Percentiles rank a stretch among this genome's conserved stretches.
Evolutionary conservation across 2,888 invertebrate species (phyloP).

Genomic region (Rhagium mordax): DNA sequence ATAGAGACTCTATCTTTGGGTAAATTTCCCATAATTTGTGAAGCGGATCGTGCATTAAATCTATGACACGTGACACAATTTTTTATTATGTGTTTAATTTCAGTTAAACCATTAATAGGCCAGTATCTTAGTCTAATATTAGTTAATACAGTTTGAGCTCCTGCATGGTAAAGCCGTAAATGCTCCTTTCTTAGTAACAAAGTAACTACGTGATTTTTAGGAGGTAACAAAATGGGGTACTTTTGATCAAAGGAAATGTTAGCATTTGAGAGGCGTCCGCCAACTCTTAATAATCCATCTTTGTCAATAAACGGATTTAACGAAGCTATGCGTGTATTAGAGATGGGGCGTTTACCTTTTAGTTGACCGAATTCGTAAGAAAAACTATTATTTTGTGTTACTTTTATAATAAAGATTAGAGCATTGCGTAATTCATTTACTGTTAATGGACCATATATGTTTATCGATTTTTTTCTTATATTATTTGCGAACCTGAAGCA

Average conservation of each 20-base stretch:
- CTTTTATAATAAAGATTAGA: neutral
- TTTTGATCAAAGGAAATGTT: neutral
- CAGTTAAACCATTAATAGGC: slow-evolving; percentile 35
- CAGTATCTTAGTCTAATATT: slow-evolving; percentile 24
- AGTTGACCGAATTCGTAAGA: neutral
- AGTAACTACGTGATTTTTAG: neutral
- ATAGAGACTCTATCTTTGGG: slow-evolving; percentile 37
- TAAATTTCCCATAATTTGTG: slow-evolving; percentile 42
- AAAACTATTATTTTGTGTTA: neutral
- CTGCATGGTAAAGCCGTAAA: neutral
- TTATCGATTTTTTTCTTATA: neutral
- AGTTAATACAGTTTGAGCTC: neutral
- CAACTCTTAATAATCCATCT: too few relatives aligned
- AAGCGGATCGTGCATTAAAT: slow-evolving; percentile 3
- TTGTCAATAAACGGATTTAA: too few relatives aligned
- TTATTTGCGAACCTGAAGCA: neutral
- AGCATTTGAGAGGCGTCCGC: neutral
- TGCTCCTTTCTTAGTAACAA: neutral
- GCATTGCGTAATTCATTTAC: neutral
- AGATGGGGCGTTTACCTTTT: neutral
- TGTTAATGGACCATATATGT: neutral
- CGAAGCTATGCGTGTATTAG: neutral
- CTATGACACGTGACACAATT: slow-evolving; percentile 37
- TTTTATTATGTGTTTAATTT: slow-evolving; percentile 30
- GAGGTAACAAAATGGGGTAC: neutral